Evolutionary conservation across 2,888 invertebrate genomes (phyloP), one percentile per base, ranked within the genome.

Genomic region (Phoenoteleia sp.): DNA sequence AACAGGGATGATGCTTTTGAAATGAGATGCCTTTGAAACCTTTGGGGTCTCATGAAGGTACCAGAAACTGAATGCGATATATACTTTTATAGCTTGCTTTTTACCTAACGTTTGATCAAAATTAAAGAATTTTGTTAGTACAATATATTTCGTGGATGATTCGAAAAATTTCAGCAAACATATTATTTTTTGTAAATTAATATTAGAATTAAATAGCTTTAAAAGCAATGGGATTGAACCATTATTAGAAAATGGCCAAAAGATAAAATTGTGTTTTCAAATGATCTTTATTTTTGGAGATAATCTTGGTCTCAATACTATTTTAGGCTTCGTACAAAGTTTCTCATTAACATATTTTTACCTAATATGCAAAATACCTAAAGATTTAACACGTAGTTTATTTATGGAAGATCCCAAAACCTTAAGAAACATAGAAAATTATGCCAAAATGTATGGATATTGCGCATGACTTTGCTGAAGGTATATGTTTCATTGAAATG

Each of bases 71-170:
- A 36, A 36, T 15, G 85, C 69, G 0, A 60, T 86, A 2, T 86
- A 87, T 36, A 21, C 80, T 17, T 60, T 56, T 6, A 42, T 87
- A 9, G 83, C 83, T 3, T 54, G 72, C 66, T 56, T 87, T 15
- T 84, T 86, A 29, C 85, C 79, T 6, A 33, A 69, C 19, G 56
- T 84, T 27, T 72, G 77, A 23, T 82, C 81, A 0, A 81, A 82
- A 74, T 29, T 86, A 9, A 69, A 87, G 29, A 83, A 84, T 84
- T 21, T 84, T 88, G 45, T 23, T 86, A 45, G 39, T 17, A 29
- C 42, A 19, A 60, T 47, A 75, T 84, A 62, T 62, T 42, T 42
- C 29, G 62, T 25, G 2, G 42, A 62, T 39, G 62, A 62, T 62
- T 39, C 23, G 13, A 39, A 62, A 42, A 6, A 23, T 23, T 23